Conservation (phyloP, 2,113 vertebrate genomes). For the Gadus chalcogrammus region DNA sequence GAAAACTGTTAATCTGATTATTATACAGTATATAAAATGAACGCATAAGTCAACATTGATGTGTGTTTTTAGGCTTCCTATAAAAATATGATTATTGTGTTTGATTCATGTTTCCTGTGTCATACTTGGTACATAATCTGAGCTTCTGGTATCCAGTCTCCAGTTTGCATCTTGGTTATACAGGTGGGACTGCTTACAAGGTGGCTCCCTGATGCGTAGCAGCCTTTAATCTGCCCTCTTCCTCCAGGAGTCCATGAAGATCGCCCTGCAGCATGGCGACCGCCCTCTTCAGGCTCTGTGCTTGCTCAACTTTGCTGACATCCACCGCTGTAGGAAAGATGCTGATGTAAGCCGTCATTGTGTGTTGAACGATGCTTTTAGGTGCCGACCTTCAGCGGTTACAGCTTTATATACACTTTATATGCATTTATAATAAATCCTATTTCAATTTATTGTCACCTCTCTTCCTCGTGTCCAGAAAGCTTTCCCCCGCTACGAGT, state of each 20-base stretch:
- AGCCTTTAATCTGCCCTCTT: not conserved
- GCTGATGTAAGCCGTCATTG: conserved; percentile 77
- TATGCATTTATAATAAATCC: not conserved
- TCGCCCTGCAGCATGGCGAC: conserved; percentile 93
- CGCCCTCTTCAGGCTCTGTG: conserved; percentile 94
- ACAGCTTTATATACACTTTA: not conserved
- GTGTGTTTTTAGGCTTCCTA: too few relatives aligned
- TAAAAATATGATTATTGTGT: too few relatives aligned
- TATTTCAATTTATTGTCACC: too few relatives aligned
- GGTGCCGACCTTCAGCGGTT: not conserved
- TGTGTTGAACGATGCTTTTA: not conserved
- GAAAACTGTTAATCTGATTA: too few relatives aligned
- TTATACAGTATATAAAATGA: too few relatives aligned
- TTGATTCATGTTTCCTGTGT: too few relatives aligned
- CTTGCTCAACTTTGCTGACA: conserved; percentile 95
- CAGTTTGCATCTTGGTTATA: too few relatives aligned
- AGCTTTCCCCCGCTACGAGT: conserved; percentile 95
- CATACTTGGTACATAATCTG: too few relatives aligned
- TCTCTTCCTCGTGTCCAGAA: conserved; percentile 71
- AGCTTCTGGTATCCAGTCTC: too few relatives aligned
- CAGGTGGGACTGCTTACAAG: too few relatives aligned
- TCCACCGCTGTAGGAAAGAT: conserved; percentile 88
- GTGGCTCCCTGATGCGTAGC: too few relatives aligned
- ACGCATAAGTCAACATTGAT: too few relatives aligned
- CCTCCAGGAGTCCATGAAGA: conserved; percentile 97